Percentiles rank a stretch among this genome's conserved stretches.
These are phyloP conservation scores for Lathamus discolor DNA, from an alignment of 2,113 vertebrate species.

Conservation along the genomic window DNA sequence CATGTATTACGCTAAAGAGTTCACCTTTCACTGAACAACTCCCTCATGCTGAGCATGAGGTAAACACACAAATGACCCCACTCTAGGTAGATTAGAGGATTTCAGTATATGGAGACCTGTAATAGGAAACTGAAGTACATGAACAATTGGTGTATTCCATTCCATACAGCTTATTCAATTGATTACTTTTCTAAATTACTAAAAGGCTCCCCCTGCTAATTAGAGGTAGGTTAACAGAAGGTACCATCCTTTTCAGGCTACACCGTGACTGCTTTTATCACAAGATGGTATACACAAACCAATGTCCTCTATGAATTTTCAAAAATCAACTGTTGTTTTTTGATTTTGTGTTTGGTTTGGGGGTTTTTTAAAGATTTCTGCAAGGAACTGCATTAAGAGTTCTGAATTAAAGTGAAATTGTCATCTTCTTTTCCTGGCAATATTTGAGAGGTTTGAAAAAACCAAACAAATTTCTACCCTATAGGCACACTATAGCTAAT, in stretches of 20 bases:
- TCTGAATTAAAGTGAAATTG: background rate
- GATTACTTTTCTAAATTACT: background rate
- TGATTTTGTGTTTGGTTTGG: background rate
- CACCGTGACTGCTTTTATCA: background rate
- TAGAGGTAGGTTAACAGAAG: background rate
- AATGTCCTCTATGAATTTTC: background rate
- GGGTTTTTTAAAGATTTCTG: background rate
- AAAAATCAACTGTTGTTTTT: background rate
- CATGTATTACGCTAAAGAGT: rapidly evolving
- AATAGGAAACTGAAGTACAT: background rate
- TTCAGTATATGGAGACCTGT: constrained; percentile 9
- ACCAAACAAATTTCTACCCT: background rate
- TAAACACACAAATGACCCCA: background rate
- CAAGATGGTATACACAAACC: background rate
- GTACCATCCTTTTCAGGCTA: background rate
- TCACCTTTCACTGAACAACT: background rate
- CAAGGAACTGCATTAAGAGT: no score
- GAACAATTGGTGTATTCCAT: background rate
- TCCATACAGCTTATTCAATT: background rate
- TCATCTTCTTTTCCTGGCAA: background rate
- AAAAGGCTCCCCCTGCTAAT: background rate
- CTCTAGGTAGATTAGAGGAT: background rate
- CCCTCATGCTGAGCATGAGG: background rate
- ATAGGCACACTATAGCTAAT: background rate
- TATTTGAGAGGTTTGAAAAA: background rate